Evolutionary conservation across 2,797 vertebrate genomes (phyloP).

Genomic region (Cynopterus sphinx): DNA sequence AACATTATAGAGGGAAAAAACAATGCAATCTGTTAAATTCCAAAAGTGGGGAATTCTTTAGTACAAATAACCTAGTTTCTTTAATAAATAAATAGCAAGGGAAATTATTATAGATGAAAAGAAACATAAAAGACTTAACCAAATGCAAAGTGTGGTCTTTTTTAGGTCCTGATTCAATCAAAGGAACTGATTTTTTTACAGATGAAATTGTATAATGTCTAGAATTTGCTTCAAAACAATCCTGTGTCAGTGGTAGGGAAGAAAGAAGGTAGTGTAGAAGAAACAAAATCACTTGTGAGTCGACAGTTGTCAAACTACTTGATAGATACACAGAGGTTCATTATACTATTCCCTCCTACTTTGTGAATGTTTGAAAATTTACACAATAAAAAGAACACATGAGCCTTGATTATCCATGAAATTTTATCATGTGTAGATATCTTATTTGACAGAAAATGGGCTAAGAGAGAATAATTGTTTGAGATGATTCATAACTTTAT

Average conservation of each 20-base stretch:
- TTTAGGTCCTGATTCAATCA: constrained; percentile 1
- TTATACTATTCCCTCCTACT: neutral
- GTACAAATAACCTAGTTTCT: constrained; percentile 10
- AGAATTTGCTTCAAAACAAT: constrained; percentile 20
- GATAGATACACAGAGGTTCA: neutral
- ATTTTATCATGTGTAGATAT: constrained; percentile 11
- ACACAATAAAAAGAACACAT: neutral
- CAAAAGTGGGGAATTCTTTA: neutral
- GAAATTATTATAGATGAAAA: neutral
- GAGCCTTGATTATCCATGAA: neutral
- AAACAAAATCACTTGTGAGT: neutral
- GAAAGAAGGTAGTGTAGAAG: neutral
- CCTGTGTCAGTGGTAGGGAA: neutral
- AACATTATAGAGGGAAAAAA: neutral
- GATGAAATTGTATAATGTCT: neutral
- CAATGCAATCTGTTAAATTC: neutral
- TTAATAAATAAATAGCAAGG: constrained; percentile 5
- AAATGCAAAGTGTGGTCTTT: neutral
- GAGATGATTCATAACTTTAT: neutral
- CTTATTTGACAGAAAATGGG: constrained; percentile 15
- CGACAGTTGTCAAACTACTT: neutral
- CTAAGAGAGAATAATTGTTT: neutral
- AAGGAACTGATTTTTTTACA: constrained; percentile 7
- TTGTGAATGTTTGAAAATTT: constrained; percentile 19
- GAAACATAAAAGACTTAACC: neutral